Conservation (phyloP, 2,113 vertebrate genomes). For the Odocoileus virginianus region DNA sequence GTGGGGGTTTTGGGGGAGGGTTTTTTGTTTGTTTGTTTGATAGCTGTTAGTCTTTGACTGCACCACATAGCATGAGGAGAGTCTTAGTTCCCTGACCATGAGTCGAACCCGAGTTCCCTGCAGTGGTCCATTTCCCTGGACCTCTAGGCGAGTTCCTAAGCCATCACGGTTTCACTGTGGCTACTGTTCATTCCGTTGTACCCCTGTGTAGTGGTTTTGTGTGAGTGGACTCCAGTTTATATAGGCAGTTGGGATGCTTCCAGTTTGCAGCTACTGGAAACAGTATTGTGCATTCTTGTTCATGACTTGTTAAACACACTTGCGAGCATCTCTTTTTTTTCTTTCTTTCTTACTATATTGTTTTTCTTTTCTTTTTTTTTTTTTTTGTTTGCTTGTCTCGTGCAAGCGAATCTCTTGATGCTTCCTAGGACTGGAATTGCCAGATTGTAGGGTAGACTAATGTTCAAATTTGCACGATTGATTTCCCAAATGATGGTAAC, state of each 20-base stretch:
- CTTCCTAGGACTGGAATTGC: neutral
- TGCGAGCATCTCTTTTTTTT: neutral
- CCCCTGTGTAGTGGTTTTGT: fast-evolving
- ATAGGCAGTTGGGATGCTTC: no score
- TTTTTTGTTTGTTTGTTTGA: neutral
- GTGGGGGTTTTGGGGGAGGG: neutral
- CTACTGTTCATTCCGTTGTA: no score
- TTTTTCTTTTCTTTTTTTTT: neutral
- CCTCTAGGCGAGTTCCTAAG: neutral
- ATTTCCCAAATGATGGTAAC: neutral
- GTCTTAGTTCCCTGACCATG: neutral
- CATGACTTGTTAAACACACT: fast-evolving
- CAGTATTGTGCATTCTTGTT: neutral
- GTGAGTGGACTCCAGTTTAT: no score
- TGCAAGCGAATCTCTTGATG: neutral
- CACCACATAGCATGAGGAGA: neutral
- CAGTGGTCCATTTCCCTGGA: fast-evolving
- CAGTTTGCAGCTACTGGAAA: neutral
- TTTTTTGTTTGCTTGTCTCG: neutral
- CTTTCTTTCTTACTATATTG: neutral
- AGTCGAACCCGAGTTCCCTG: fast-evolving
- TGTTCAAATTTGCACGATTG: neutral
- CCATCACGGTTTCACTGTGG: fast-evolving
- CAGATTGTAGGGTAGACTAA: neutral
- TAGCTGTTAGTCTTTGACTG: neutral